A percentile compares a stretch with the other conserved stretches of the same genome.
Evolutionary conservation across 2,888 invertebrate species (phyloP).

Genomic region (Pemphredon lugubris): DNA sequence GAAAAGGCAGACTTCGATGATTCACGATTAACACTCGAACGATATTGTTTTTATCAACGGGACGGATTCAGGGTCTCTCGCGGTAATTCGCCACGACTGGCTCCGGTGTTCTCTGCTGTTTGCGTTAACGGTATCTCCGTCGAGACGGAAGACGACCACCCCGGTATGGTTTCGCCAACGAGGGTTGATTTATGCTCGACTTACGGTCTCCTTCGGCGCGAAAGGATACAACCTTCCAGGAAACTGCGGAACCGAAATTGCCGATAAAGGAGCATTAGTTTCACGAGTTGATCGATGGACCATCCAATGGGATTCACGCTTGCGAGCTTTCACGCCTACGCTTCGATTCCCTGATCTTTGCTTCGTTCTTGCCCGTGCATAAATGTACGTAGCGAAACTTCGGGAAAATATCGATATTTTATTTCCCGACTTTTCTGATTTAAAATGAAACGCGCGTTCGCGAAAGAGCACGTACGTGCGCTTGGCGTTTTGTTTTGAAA

Average conservation of each 20-base stretch:
- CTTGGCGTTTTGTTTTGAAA: no score
- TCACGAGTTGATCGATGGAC: slow-evolving; percentile 55
- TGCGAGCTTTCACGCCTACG: slow-evolving; percentile 32
- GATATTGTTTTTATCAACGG: slow-evolving; percentile 6
- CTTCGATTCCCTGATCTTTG: slow-evolving; percentile 20
- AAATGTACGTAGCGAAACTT: background rate
- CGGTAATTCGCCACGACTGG: background rate
- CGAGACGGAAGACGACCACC: background rate
- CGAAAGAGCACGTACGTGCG: no score
- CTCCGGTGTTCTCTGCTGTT: no score
- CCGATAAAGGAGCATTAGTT: slow-evolving; percentile 60
- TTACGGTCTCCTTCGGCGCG: slow-evolving; percentile 13
- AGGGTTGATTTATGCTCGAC: slow-evolving; percentile 42
- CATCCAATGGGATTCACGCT: slow-evolving; percentile 25
- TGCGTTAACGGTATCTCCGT: slow-evolving; percentile 11
- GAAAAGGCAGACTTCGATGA: no score
- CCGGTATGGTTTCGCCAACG: slow-evolving; percentile 16
- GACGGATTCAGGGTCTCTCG: background rate
- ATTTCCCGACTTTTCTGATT: no score
- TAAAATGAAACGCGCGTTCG: no score
- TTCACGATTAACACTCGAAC: background rate
- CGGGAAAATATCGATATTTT: background rate
- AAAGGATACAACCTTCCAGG: slow-evolving; percentile 25
- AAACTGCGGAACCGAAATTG: slow-evolving; percentile 48
- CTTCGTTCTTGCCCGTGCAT: background rate